A percentile compares a stretch with the other conserved stretches of the same genome.
phyloP scores from a whole-genome alignment of 2,113 vertebrate genomes.

The Brevimyrus niger region DNA sequence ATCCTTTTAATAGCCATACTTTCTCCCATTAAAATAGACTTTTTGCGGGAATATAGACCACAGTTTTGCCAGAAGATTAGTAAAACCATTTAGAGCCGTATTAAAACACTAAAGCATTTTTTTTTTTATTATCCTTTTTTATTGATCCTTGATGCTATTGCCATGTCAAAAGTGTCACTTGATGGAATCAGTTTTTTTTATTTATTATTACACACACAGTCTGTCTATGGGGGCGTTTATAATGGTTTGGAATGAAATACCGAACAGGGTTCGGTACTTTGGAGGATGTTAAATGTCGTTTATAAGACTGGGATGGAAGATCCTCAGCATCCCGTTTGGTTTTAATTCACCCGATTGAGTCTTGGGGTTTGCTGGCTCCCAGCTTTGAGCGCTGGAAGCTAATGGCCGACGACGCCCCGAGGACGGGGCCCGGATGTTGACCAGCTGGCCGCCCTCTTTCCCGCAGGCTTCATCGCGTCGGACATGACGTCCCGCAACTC shows the following conservation, averaged over 20 bases:
- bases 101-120: neutral
- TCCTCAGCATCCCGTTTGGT: neutral
- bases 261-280: neutral
- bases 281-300: neutral
- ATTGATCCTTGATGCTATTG: neutral
- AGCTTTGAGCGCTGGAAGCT: neutral
- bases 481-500: slow-evolving; percentile 99
- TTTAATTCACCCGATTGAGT: neutral
- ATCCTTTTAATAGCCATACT: neutral
- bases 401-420: neutral
- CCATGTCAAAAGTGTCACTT: neutral
- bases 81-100: neutral
- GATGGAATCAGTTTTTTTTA: neutral
- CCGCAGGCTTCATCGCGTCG: slow-evolving; percentile 87
- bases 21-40: neutral
- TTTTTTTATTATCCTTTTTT: neutral
- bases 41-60: neutral
- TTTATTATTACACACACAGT: neutral
- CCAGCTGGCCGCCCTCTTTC: neutral
- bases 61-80: neutral
- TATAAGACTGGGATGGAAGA: neutral
- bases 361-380: neutral
- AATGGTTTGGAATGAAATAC: neutral
- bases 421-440: neutral
- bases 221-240: neutral